Evolutionary conservation across 1,140 invertebrate genomes (phyloP).

Genomic region (Brachionus koreanus): DNA sequence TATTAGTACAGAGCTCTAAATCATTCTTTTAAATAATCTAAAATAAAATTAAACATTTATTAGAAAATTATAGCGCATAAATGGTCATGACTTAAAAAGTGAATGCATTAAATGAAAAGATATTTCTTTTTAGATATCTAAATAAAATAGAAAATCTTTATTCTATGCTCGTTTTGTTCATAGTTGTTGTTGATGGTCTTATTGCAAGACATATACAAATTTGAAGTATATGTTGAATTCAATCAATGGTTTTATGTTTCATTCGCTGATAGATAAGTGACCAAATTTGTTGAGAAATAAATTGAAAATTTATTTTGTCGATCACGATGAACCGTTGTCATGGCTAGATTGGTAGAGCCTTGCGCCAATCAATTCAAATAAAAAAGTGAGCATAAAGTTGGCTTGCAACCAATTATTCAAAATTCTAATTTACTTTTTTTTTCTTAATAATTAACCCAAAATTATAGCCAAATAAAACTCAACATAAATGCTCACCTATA

Average conservation of each 20-base stretch:
- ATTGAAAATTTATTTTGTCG: background rate
- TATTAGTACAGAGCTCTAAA: background rate
- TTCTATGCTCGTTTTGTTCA: background rate
- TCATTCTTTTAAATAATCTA: background rate
- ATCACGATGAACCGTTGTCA: constrained; percentile 12
- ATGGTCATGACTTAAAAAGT: background rate
- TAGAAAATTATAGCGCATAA: background rate
- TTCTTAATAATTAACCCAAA: background rate
- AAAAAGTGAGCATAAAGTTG: background rate
- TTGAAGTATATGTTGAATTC: constrained; percentile 34
- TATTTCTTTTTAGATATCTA: background rate
- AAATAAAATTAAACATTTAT: background rate
- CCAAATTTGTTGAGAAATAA: background rate
- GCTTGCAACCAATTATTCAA: constrained; percentile 21
- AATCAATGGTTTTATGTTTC: background rate
- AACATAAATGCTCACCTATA: constrained; percentile 8
- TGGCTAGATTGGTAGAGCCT: constrained; percentile 21
- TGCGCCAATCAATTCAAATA: background rate
- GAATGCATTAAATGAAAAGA: background rate
- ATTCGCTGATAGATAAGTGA: constrained; percentile 26
- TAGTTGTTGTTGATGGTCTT: background rate
- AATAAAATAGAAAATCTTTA: background rate
- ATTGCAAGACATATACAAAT: constrained; percentile 21
- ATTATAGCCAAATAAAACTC: background rate
- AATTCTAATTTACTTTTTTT: background rate